phyloP scores from a whole-genome alignment of 2,888 invertebrate species.

The Temnothorax unifasciatus region DNA sequence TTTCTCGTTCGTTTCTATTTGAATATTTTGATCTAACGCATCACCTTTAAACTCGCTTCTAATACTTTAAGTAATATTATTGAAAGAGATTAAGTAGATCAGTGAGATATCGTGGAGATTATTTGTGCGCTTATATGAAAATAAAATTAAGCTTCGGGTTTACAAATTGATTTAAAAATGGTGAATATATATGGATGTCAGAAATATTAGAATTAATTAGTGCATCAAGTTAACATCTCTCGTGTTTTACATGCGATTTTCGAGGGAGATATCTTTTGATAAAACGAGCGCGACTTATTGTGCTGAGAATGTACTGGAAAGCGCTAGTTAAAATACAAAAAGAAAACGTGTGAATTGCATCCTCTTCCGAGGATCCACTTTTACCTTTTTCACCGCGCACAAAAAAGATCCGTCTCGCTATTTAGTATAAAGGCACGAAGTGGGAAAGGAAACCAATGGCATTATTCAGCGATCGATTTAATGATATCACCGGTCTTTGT shows the following conservation, averaged over 20 bases:
- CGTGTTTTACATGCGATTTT: neutral
- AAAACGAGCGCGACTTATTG: neutral
- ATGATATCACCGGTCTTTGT: conserved; percentile 39
- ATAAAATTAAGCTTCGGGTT: neutral
- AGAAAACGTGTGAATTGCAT: neutral
- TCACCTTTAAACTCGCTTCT: neutral
- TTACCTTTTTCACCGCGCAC: neutral
- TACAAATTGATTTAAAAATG: neutral
- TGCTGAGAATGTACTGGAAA: neutral
- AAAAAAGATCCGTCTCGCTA: neutral
- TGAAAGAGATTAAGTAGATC: neutral
- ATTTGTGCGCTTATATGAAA: neutral
- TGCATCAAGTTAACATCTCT: neutral
- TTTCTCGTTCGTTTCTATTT: neutral
- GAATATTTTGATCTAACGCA: neutral
- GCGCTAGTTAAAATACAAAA: conserved; percentile 30
- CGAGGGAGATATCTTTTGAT: conserved; percentile 10
- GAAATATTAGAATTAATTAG: conserved; percentile 15
- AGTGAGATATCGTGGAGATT: neutral
- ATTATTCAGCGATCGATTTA: conserved; percentile 49
- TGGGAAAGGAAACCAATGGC: conserved; percentile 34
- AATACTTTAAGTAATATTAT: neutral
- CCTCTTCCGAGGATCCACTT: neutral
- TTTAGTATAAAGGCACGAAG: conserved; percentile 39
- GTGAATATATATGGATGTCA: neutral